Evolutionary conservation across 2,113 vertebrate species (phyloP).

Genomic region (Phalacrocorax pelagicus): DNA sequence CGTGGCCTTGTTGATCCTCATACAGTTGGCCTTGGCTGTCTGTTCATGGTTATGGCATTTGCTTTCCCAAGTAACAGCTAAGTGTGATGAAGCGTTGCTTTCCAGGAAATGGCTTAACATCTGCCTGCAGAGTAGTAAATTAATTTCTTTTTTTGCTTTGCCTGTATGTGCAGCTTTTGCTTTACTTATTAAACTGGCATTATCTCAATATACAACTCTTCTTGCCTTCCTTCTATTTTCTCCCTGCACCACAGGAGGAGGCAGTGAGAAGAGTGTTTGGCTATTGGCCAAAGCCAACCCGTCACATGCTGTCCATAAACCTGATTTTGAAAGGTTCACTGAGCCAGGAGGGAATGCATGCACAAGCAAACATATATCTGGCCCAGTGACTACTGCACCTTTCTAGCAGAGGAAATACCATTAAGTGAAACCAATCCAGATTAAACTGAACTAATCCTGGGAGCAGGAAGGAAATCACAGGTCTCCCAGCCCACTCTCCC

Average conservation of each 20-base stretch:
- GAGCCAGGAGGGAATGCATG: not conserved
- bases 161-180: not conserved
- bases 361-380: not conserved
- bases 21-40: too few species aligned
- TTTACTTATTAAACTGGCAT: not conserved
- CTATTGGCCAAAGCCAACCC: not conserved
- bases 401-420: not conserved
- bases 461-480: not conserved
- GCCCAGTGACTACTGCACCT: not conserved
- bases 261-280: not conserved
- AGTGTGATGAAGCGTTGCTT: not conserved
- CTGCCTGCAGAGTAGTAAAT: not conserved
- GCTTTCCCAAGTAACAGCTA: not conserved
- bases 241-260: not conserved
- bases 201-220: not conserved
- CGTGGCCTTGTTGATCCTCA: too few species aligned
- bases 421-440: not conserved
- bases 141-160: not conserved
- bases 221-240: not conserved
- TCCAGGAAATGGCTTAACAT: not conserved
- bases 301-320: not conserved
- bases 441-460: not conserved
- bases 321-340: not conserved
- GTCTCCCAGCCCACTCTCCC: not conserved
- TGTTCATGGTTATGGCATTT: not conserved